Base-by-base conservation (phyloP, 1,140 invertebrate genomes). In the Neodiprion virginianus region DNA sequence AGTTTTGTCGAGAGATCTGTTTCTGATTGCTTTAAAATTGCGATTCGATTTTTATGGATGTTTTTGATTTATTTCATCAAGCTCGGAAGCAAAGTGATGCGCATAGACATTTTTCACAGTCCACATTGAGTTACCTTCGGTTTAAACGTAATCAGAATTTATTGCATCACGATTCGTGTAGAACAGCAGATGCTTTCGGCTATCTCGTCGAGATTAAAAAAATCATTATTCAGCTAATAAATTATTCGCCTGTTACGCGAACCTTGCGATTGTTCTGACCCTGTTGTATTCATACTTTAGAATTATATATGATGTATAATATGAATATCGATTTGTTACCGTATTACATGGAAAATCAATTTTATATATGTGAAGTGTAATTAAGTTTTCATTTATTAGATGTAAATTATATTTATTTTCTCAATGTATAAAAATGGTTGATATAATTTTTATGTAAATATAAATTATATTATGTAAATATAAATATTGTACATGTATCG, bases 391-490 rank as follows among this genome's bases (percentile, higher is more conserved):
- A 85, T 85, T 85, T 61, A 70, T 83, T 84, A 78, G 77, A 67
- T 76, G 66, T 80, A 82, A 80, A 81, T 80, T 78, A 40, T 40
- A 82, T 83, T 83, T 81, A 85, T 84, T 69, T 69, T 66, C 67
- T 71, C 17, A 23, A 79, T 83, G 82, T 83, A 80, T 78, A 81
- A 75, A 71, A 48, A 40, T 71, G 74, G 83, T 83, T 85, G 78
- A 40, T 80, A 82, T 78, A 75, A 71, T 48, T 72, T 61, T 68
- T 66, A 76, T 88, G 85, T 87, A 86, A 84, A 87, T 87, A 86
- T 76, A 5, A 5, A 40, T 40, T 40, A 40, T 73, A 82, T 79
- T 77, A 73, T 88, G 86, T 88, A 87, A 78, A 86, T 86, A 88
- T 61, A 8, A 79, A 76, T 79, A 84, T 77, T 84, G 80, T 86